These are phyloP conservation scores for Drosophila paucipuncta DNA, from an alignment of 2,888 invertebrate species.

Conservation along the genomic window DNA sequence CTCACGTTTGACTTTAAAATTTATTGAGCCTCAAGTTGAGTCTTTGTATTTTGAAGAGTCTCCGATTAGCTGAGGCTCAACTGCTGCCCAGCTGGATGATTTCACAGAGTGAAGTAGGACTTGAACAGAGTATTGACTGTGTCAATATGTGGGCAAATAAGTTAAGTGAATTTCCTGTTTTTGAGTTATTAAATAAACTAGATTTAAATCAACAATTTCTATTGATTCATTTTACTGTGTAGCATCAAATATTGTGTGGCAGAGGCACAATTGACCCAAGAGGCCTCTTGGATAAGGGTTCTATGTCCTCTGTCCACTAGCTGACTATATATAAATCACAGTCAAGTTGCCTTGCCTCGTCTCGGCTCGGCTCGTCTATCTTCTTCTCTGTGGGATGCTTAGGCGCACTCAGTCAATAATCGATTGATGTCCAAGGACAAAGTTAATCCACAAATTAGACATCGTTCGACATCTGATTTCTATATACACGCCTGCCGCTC, in stretches of 20 bases:
- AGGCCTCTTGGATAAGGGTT: not conserved
- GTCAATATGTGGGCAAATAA: not conserved
- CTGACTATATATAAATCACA: not conserved
- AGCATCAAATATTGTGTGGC: too few species aligned
- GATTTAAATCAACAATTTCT: too few species aligned
- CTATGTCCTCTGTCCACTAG: not conserved
- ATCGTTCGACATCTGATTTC: constrained; percentile 24
- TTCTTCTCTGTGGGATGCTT: not conserved
- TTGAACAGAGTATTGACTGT: not conserved
- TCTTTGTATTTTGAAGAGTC: not conserved
- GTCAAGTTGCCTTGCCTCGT: not conserved
- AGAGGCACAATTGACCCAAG: too few species aligned
- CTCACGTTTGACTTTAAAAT: constrained; percentile 10
- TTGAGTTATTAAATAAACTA: too few species aligned
- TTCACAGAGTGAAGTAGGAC: not conserved
- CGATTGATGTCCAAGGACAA: not conserved
- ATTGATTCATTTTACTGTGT: too few species aligned
- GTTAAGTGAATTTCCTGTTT: too few species aligned
- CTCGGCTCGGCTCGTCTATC: not conserved
- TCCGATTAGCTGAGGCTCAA: constrained; percentile 4
- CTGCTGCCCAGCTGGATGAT: not conserved
- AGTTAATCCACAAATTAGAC: constrained; percentile 18
- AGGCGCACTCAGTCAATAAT: not conserved
- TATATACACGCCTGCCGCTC: not conserved
- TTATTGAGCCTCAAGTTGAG: not conserved